Conservation (phyloP, 1,140 invertebrate genomes). For the Bombyx mori region ASM3026992v2 NC_085127.1:7169001-7169500, state of each 20-base stretch:
- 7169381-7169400: slow-evolving; percentile 17
- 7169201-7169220: no score
- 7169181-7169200: no score
- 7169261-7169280: background rate
- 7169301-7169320: background rate
- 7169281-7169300: background rate
- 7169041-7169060: no score
- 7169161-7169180: no score
- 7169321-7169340: slow-evolving; percentile 13
- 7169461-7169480: slow-evolving; percentile 27
- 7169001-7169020: no score
- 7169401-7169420: slow-evolving; percentile 28
- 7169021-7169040: no score
- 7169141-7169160: no score
- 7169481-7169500: slow-evolving; percentile 16
- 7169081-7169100: no score
- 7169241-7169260: background rate
- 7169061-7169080: no score
- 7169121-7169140: no score
- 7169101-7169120: no score
- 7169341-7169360: slow-evolving; percentile 4
- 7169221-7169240: no score
- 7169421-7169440: slow-evolving; percentile 36
- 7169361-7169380: slow-evolving; percentile 27
- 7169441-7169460: slow-evolving; percentile 25